A percentile compares a stretch with the other conserved stretches of the same genome.
These are phyloP conservation scores for Sinotaia quadrata DNA, from an alignment of 2,888 invertebrate genomes.

Conservation along the genomic window DNA sequence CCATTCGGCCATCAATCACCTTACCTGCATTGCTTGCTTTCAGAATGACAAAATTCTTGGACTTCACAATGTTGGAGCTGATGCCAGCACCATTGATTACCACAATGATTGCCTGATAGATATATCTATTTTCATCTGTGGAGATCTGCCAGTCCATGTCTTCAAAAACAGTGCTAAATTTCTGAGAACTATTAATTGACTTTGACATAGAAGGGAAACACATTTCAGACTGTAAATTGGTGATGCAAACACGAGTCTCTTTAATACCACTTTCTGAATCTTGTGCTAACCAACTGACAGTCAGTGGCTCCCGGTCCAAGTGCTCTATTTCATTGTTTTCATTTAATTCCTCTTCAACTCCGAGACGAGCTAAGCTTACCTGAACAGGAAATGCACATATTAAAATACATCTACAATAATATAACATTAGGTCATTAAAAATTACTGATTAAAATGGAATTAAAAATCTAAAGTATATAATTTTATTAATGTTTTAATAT, in stretches of 20 bases:
- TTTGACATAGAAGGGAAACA: neutral
- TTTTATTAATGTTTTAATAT: too few relatives aligned
- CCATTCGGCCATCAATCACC: conserved; percentile 51
- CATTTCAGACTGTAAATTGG: too few relatives aligned
- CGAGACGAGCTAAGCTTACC: neutral
- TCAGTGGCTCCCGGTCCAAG: conserved; percentile 15
- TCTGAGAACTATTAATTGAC: neutral
- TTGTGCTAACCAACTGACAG: conserved; percentile 17
- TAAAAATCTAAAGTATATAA: too few relatives aligned
- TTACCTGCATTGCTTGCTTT: conserved; percentile 43
- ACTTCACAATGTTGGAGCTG: conserved; percentile 20
- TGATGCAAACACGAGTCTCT: conserved; percentile 9
- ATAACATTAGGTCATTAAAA: too few relatives aligned
- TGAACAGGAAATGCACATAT: too few relatives aligned
- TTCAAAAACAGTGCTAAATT: neutral
- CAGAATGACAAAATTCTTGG: conserved; percentile 38
- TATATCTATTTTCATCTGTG: neutral
- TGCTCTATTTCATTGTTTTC: conserved; percentile 11
- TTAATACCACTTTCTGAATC: conserved; percentile 18
- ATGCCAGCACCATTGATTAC: conserved; percentile 39
- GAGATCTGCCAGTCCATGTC: conserved; percentile 1
- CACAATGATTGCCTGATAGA: conserved; percentile 36
- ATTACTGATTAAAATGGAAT: too few relatives aligned
- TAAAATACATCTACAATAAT: too few relatives aligned
- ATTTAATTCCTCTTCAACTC: conserved; percentile 12